phyloP scores from a whole-genome alignment of 2,113 vertebrate species.

The Serinus canaria region DNA sequence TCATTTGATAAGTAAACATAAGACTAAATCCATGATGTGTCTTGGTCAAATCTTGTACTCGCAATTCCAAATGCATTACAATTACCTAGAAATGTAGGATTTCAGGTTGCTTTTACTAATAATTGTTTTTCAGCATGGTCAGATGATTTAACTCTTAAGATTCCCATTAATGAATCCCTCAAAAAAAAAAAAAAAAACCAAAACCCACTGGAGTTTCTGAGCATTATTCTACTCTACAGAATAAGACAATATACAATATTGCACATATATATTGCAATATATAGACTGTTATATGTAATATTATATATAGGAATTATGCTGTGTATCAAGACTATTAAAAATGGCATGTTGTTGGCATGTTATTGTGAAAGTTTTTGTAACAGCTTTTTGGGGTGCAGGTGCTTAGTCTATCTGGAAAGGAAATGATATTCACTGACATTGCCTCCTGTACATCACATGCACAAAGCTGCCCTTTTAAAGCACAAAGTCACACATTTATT shows the following conservation, averaged over 20 bases:
- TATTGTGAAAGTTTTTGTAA: not conserved
- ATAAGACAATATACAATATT: not conserved
- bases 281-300: not conserved
- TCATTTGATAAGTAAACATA: not conserved
- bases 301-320: not conserved
- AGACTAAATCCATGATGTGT: not conserved
- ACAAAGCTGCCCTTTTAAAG: not conserved
- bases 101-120: not conserved
- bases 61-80: not conserved
- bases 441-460: not conserved
- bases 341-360: not conserved
- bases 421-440: not conserved
- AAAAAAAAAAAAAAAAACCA: not conserved
- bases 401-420: not conserved
- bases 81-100: not conserved
- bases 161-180: not conserved
- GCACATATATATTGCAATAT: not conserved
- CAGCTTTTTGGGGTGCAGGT: not conserved
- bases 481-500: not conserved
- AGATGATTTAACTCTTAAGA: not conserved
- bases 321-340: not conserved
- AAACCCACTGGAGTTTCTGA: not conserved
- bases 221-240: not conserved
- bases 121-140: not conserved
- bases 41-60: not conserved